Evolutionary conservation across 2,113 vertebrate species (phyloP), one percentile per base, ranked within the genome.

Genomic region (Columbina picui): DNA sequence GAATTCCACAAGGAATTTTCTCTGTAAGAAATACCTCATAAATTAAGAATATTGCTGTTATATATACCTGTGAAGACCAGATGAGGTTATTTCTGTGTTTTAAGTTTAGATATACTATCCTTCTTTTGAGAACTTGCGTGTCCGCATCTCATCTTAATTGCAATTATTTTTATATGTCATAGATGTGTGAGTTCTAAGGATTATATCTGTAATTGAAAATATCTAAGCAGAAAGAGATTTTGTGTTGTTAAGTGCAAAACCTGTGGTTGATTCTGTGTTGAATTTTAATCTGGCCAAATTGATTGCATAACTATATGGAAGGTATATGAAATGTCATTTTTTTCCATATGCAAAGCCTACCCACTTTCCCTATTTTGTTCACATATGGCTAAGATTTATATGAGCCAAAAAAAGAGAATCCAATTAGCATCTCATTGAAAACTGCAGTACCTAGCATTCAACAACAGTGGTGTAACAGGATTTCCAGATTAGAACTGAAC

Each of bases 131-230:
- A 94, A 75, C 0, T 76, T 82, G 89, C 36, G 69, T 95, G 26
- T 5, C 36, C 64, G 32, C 68, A 85, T 87, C 26, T 84, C 63
- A 39, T 32, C 23, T 63, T 69, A 56, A 12, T n/a, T 90, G 29
- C 38, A 70, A 67, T 84, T 68, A 79, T 30, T 76, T 80, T 94
- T 78, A 52, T 70, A 50, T 47, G 49, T 34, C 25, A 68, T 89
- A 86, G 23, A 84, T 34, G 10, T 47, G 27, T 30, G 52, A 95
- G 29, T 73, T 14, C 52, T 90, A 93, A 82, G 27, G 22, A 86
- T 50, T 73, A 15, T 45, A 70, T 85, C 81, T 96, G 82, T 94
- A 91, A 91, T 47, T 74, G 27, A 53, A 93, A 93, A 90, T 88
- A 91, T 70, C 49, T 38, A 82, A 76, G 11, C 32, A 90, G 71